Evolutionary conservation across 2,888 invertebrate species (phyloP).

Genomic region (Sepioteuthis lessoniana): DNA sequence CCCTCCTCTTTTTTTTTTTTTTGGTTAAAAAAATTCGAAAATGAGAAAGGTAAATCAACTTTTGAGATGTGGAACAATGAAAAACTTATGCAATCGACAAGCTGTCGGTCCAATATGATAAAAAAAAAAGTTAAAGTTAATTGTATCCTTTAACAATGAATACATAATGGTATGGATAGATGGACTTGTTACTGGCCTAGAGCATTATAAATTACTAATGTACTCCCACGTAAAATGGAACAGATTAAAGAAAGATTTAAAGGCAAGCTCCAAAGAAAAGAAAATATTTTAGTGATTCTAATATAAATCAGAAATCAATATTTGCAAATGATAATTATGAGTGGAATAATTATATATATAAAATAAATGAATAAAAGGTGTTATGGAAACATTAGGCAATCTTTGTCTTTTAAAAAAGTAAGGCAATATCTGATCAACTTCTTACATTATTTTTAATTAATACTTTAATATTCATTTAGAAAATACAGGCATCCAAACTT

Average conservation of each 20-base stretch:
- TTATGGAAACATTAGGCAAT: no score
- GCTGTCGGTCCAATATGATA: background rate
- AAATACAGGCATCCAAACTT: no score
- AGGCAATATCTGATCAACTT: no score
- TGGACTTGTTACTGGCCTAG: background rate
- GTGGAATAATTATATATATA: no score
- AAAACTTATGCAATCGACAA: background rate
- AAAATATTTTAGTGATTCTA: background rate
- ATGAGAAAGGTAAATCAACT: background rate
- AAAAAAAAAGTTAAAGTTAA: no score
- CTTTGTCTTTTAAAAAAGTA: no score
- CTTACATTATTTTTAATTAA: no score
- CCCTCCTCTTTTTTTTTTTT: no score
- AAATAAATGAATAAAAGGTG: no score
- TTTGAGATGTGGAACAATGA: background rate
- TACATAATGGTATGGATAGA: background rate
- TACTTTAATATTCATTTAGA: no score
- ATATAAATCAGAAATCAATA: background rate
- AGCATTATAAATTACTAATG: background rate
- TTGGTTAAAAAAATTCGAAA: background rate
- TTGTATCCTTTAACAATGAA: background rate
- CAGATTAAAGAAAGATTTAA: background rate
- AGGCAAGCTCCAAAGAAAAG: background rate
- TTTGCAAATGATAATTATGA: background rate
- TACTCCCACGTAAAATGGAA: conserved; percentile 8